Base-by-base conservation (phyloP, 2,888 invertebrate species). In the Octonoba sinensis region DNA sequence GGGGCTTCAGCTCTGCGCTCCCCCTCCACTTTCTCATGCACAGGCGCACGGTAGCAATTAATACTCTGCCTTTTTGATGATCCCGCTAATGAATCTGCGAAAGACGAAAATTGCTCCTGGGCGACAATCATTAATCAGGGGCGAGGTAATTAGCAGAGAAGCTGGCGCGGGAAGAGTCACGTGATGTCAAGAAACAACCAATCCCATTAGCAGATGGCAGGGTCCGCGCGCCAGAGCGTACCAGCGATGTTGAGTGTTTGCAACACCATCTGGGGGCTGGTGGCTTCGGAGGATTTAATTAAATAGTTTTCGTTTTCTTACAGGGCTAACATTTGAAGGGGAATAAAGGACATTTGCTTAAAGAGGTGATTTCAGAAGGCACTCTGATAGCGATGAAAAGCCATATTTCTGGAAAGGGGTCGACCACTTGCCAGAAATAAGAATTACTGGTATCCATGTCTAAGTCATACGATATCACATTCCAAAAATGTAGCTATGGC, bases 71-170 rank as follows among this genome's bases (percentile, higher is more conserved):
- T 79, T 79, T 79, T 79, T 79, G 79, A 79, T 79, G 79, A 79
- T 73, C 79, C 59, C 66, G 79, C 79, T 79, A 79, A 79, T 79
- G 79, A 79, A 79, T 79, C 73, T 73, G 79, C 72, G 79, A 79
- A 79, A 79, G 79, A 79, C 73, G 79, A 79, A 79, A 79, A 79
- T 79, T 79, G 73, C 79, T 79, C 79, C 54, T 62, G 44, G 60
- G 79, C 79, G 79, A 81, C 79, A 81, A 73, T 81, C 79, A 81
- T 81, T 81, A 81, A 81, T 81, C 79, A 81, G 79, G 60, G 70
- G 44, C 60, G n/a, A 60, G 60, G 78, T 81, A 81, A 81, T 81
- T 81, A 81, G 78, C 71, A 71, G 67, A 60, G 76, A 46, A 44
- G 62, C 65, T 22, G 49, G 70, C 20, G 70, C 22, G 54, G 64